phyloP scores from a whole-genome alignment of 2,888 invertebrate genomes.

The Apotomis capreana region DNA sequence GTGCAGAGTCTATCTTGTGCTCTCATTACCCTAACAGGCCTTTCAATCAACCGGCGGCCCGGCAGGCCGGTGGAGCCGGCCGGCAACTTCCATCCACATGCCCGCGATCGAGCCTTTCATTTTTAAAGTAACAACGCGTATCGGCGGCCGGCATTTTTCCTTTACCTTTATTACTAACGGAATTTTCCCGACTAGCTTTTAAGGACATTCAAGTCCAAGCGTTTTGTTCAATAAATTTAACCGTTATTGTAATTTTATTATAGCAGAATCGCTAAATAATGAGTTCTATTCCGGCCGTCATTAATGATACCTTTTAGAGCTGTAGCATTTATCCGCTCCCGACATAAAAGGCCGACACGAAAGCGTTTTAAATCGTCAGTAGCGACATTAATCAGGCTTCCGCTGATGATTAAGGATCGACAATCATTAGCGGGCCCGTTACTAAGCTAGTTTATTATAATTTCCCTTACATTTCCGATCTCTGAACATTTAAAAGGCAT shows the following conservation, averaged over 20 bases:
- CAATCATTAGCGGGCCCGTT: constrained; percentile 39
- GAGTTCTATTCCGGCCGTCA: constrained; percentile 1
- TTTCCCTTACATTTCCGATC: constrained; percentile 59
- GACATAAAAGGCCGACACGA: constrained; percentile 16
- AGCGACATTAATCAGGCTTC: constrained; percentile 39
- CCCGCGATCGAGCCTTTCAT: neutral
- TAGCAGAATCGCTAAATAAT: neutral
- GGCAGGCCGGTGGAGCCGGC: neutral
- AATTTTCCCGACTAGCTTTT: neutral
- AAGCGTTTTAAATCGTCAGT: constrained; percentile 32
- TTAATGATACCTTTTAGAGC: neutral
- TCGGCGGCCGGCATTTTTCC: neutral
- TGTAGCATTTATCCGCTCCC: neutral
- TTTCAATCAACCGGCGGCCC: constrained; percentile 22
- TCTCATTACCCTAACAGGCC: constrained; percentile 25
- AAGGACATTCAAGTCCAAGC: neutral
- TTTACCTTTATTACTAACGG: neutral
- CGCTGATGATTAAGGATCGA: constrained; percentile 39
- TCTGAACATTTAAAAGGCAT: constrained; percentile 57
- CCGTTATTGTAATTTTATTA: neutral
- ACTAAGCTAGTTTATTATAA: constrained; percentile 49
- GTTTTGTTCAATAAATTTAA: neutral
- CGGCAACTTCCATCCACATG: constrained; percentile 16
- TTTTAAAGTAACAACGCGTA: constrained; percentile 15
- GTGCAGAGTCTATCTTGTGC: constrained; percentile 52